Evolutionary conservation across 2,113 vertebrate species (phyloP).

Genomic region (Anoura caudifer): DNA sequence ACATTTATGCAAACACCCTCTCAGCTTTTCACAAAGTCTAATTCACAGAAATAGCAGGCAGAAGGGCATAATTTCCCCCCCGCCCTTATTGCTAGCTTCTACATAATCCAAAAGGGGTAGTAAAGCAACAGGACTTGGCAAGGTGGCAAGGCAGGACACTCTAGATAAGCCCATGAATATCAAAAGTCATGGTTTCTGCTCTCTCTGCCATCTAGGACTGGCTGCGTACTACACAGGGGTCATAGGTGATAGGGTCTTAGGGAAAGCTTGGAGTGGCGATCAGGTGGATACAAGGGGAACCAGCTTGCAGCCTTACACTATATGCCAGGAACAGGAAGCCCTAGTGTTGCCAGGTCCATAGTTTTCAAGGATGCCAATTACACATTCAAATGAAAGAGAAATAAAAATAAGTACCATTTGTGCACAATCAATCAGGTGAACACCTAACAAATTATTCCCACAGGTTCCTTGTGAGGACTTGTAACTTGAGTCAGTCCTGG

Average conservation of each 20-base stretch:
- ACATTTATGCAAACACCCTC: constrained; percentile 11
- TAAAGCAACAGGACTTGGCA: background rate
- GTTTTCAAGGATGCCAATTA: constrained; percentile 22
- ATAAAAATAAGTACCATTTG: background rate
- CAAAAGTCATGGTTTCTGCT: background rate
- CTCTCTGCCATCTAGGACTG: background rate
- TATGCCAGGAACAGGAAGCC: background rate
- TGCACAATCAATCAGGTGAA: constrained; percentile 5
- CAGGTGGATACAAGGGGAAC: background rate
- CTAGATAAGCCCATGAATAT: background rate
- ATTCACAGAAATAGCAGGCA: constrained; percentile 25
- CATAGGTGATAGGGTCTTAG: background rate
- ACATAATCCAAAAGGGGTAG: background rate
- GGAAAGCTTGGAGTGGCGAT: background rate
- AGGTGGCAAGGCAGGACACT: background rate
- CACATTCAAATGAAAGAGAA: constrained; percentile 16
- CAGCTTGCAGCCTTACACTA: background rate
- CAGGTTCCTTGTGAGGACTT: background rate
- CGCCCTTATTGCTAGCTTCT: background rate
- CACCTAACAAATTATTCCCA: background rate
- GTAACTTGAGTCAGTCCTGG: background rate
- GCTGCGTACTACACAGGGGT: background rate
- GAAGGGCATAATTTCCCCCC: background rate
- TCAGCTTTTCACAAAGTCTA: background rate
- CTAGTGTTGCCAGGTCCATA: background rate